These are phyloP conservation scores for Adrianichthys oophorus DNA, from an alignment of 2,797 vertebrate species.

Conservation along the genomic window DNA sequence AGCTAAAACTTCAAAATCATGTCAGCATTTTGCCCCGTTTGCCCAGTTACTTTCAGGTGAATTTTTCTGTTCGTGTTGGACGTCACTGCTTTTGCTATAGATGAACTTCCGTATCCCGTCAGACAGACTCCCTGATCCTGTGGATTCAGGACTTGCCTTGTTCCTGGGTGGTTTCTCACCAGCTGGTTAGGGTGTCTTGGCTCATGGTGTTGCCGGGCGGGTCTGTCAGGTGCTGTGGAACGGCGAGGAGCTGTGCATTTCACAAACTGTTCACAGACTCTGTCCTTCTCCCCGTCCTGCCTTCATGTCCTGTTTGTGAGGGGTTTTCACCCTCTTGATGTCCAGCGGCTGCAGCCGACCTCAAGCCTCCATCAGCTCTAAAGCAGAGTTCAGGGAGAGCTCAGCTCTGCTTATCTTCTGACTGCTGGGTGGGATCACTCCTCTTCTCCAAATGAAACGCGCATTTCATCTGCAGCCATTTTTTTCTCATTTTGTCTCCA, in stretches of 20 bases:
- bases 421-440: slow-evolving; percentile 38
- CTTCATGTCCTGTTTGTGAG: slow-evolving; percentile 36
- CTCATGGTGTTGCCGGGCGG: slow-evolving; percentile 9
- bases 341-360: slow-evolving; percentile 38
- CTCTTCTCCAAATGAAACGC: slow-evolving; percentile 26
- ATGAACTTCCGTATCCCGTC: no score
- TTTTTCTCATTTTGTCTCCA: slow-evolving; percentile 44
- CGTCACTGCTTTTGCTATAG: no score
- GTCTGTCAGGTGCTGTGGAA: slow-evolving; percentile 9
- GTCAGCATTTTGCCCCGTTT: no score
- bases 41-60: no score
- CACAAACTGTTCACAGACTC: no score
- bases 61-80: no score
- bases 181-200: not conserved
- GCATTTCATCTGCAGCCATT: slow-evolving; percentile 23
- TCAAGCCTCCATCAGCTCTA: slow-evolving; percentile 21
- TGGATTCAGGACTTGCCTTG: no score
- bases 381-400: slow-evolving; percentile 11
- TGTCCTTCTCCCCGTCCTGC: slow-evolving; percentile 13
- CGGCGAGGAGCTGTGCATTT: not conserved
- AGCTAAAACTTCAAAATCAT: no score
- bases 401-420: slow-evolving; percentile 21
- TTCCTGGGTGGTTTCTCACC: no score
- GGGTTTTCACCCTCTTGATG: slow-evolving; percentile 23
- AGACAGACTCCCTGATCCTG: no score